Evolutionary conservation across 2,113 vertebrate species (phyloP).

Genomic region (Dunckerocampus dactyliophorus): DNA sequence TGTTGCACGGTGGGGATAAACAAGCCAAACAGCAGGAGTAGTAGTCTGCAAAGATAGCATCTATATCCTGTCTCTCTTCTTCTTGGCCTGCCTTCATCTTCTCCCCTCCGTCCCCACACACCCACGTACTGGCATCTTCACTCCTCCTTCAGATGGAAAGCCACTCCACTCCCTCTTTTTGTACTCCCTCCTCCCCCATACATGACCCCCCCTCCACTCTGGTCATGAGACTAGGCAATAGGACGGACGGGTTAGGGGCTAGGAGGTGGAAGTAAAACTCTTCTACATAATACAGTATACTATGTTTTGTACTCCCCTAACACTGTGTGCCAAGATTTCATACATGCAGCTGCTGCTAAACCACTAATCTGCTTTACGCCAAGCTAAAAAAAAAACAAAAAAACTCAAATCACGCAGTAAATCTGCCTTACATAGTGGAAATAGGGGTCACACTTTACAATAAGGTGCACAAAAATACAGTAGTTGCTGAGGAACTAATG

Average conservation of each 20-base stretch:
- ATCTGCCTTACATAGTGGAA: background rate
- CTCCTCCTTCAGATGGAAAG: conserved; percentile 59
- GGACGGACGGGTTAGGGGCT: conserved; percentile 35
- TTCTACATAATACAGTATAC: conserved; percentile 30
- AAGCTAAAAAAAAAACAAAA: conserved; percentile 6
- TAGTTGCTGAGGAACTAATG: no score
- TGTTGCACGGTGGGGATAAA: conserved; percentile 33
- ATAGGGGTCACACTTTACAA: no score
- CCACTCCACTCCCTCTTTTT: conserved; percentile 61
- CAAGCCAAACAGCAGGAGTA: conserved; percentile 10
- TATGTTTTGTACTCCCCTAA: conserved; percentile 22
- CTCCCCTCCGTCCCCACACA: conserved; percentile 40
- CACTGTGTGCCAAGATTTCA: conserved; percentile 42
- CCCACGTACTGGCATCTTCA: conserved; percentile 36
- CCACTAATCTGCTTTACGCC: conserved; percentile 15
- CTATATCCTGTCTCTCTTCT: conserved; percentile 69
- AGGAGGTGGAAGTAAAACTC: conserved; percentile 43
- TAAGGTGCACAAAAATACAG: no score
- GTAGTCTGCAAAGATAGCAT: conserved; percentile 59
- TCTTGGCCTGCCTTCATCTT: conserved; percentile 52
- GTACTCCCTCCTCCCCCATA: conserved; percentile 58
- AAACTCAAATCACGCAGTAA: background rate
- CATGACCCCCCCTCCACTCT: conserved; percentile 54
- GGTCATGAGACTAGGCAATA: conserved; percentile 62
- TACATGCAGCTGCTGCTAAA: conserved; percentile 29